These are phyloP conservation scores for Spisula solida DNA, from an alignment of 2,888 invertebrate genomes.

Conservation along the genomic window DNA sequence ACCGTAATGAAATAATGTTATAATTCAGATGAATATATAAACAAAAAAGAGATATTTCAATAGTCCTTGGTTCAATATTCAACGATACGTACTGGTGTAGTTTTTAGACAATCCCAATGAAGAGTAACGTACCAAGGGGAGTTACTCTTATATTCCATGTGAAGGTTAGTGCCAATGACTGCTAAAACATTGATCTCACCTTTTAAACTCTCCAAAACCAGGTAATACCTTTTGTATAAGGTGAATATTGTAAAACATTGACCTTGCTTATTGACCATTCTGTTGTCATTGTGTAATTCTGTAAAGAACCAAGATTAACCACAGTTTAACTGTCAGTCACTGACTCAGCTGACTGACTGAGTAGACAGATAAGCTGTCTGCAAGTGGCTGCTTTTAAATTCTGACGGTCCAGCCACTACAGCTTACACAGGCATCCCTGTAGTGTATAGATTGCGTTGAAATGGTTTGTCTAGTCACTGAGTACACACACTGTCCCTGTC, in stretches of 20 bases:
- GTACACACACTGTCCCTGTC: too few relatives aligned
- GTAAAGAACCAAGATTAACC: too few relatives aligned
- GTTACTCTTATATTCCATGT: not conserved
- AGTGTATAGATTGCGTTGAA: too few relatives aligned
- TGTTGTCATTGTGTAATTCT: not conserved
- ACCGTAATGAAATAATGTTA: not conserved
- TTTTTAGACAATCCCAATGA: not conserved
- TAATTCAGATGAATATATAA: not conserved
- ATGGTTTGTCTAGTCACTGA: too few relatives aligned
- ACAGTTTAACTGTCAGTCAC: too few relatives aligned
- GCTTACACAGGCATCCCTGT: too few relatives aligned
- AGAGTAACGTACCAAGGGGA: not conserved
- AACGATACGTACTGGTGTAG: not conserved
- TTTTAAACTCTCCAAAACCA: not conserved
- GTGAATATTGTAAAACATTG: not conserved
- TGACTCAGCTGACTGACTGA: too few relatives aligned
- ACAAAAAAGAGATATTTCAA: not conserved
- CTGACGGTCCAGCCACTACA: too few relatives aligned
- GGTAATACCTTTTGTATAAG: not conserved
- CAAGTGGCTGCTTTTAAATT: too few relatives aligned
- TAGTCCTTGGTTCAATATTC: not conserved
- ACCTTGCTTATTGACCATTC: not conserved
- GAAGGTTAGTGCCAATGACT: conserved; percentile 14
- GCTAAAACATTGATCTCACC: not conserved
- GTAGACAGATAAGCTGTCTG: too few relatives aligned